These are phyloP conservation scores for Epsilonema sp. DNA, from an alignment of 2,888 invertebrate genomes.

Conservation along the genomic window DNA sequence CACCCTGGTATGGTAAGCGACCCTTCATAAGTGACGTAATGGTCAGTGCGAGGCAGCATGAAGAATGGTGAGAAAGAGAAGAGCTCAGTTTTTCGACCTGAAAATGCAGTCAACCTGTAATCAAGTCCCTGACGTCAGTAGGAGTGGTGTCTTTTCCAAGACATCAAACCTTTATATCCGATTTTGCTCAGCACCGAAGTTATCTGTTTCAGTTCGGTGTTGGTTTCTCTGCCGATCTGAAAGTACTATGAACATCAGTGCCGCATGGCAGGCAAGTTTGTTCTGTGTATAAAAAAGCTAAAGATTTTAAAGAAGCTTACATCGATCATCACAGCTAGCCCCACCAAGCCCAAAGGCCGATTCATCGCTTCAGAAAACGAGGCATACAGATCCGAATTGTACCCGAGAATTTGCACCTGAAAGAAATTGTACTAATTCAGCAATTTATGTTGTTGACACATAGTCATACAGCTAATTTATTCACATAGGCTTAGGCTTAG, in stretches of 20 bases:
- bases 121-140: no score
- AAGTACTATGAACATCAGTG: no score
- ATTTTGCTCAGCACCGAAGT: slow-evolving; percentile 80
- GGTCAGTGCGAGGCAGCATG: slow-evolving; percentile 68
- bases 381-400: slow-evolving; percentile 86
- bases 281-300: no score
- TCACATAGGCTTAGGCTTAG: no score
- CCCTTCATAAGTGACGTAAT: slow-evolving; percentile 93
- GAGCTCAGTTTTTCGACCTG: slow-evolving; percentile 63
- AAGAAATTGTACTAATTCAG: no score
- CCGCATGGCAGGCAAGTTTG: no score
- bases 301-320: no score
- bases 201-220: slow-evolving; percentile 67
- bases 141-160: no score
- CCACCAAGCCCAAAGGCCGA: slow-evolving; percentile 81
- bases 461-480: no score
- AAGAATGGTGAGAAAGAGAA: slow-evolving; percentile 63
- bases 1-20: slow-evolving; percentile 72
- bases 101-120: no score
- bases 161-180: slow-evolving; percentile 55
- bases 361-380: slow-evolving; percentile 85
- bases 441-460: no score
- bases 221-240: slow-evolving; percentile 77
- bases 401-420: slow-evolving; percentile 93
- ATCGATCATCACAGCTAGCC: slow-evolving; percentile 73